Conservation (phyloP, 2,113 vertebrate species). For the Myodes glareolus region DNA sequence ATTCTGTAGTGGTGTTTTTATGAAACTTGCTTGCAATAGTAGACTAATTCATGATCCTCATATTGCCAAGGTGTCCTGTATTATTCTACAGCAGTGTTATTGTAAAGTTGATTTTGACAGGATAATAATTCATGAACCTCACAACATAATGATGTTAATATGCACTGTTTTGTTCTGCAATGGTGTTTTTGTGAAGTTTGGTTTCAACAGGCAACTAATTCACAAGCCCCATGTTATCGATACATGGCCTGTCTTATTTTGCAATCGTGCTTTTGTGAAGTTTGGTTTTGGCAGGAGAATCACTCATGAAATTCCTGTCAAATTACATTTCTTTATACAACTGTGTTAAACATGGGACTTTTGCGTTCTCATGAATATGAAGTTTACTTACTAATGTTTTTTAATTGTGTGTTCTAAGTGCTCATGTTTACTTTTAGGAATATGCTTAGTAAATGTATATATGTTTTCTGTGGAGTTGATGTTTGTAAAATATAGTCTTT, state of each 20-base stretch:
- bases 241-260: neutral
- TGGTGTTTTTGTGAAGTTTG: conserved; percentile 83
- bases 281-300: neutral
- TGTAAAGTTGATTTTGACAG: conserved; percentile 85
- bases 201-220: conserved; percentile 85
- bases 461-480: conserved; percentile 87
- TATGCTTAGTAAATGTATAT: conserved; percentile 89
- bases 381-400: conserved; percentile 88
- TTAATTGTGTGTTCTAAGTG: conserved; percentile 93
- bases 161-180: conserved; percentile 78
- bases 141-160: conserved; percentile 85
- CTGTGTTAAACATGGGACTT: conserved; percentile 88
- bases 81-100: conserved; percentile 87
- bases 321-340: conserved; percentile 87
- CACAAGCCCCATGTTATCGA: conserved; percentile 81
- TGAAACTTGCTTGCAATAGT: neutral
- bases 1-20: neutral
- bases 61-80: conserved; percentile 81
- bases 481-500: conserved; percentile 89
- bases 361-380: conserved; percentile 87
- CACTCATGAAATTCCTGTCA: conserved; percentile 36
- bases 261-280: neutral
- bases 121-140: conserved; percentile 84
- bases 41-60: neutral
- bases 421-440: conserved; percentile 88